A percentile compares a stretch with the other conserved stretches of the same genome.
Evolutionary conservation across 1,140 invertebrate genomes (phyloP).

Genomic region (Vanessa tameamea): DNA sequence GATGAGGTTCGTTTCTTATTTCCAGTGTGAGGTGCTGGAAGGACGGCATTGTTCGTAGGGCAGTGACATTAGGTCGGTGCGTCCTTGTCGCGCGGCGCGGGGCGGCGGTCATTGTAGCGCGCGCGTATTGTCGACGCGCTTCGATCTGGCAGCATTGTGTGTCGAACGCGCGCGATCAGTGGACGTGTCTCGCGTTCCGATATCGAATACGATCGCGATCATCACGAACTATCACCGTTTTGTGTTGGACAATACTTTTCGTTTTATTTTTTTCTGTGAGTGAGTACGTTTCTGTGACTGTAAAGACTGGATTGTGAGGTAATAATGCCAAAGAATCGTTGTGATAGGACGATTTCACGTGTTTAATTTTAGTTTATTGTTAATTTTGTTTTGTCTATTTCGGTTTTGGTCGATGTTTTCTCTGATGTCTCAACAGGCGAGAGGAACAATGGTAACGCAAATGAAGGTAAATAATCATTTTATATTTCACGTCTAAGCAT

Average conservation of each 20-base stretch:
- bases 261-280: conserved; percentile 57
- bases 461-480: conserved; percentile 57
- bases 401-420: conserved; percentile 52
- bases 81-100: conserved; percentile 75
- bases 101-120: conserved; percentile 75
- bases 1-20: conserved; percentile 50
- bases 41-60: conserved; percentile 76
- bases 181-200: conserved; percentile 58
- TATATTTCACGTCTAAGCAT: background rate
- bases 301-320: conserved; percentile 40
- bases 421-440: conserved; percentile 70
- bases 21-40: conserved; percentile 46
- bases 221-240: conserved; percentile 54
- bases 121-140: conserved; percentile 76
- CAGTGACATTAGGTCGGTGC: conserved; percentile 77
- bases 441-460: conserved; percentile 75
- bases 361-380: conserved; percentile 59
- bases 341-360: conserved; percentile 68
- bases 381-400: conserved; percentile 41
- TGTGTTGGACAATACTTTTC: conserved; percentile 55
- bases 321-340: conserved; percentile 72
- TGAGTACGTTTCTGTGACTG: conserved; percentile 51
- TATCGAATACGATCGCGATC: conserved; percentile 57
- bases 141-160: conserved; percentile 79
- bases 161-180: conserved; percentile 53